These are phyloP conservation scores for Clangula hyemalis DNA, from an alignment of 2,797 vertebrate species.

Conservation along the genomic window DNA sequence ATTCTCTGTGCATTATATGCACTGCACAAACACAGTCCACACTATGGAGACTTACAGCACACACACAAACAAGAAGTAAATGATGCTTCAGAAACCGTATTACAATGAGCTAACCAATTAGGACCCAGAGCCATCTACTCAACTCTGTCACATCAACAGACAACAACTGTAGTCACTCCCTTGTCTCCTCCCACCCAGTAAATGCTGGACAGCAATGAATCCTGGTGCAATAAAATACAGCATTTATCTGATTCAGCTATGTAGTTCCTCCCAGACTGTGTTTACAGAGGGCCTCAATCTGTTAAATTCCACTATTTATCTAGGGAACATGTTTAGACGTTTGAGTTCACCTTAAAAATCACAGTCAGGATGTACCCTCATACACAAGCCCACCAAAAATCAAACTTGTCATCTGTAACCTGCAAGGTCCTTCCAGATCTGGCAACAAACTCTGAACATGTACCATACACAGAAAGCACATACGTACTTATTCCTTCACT, in stretches of 20 bases:
- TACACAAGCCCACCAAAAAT: constrained; percentile 12
- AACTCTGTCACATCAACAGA: neutral
- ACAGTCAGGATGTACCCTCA: neutral
- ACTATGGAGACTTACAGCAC: neutral
- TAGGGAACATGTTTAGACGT: neutral
- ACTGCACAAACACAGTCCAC: neutral
- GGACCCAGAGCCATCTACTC: neutral
- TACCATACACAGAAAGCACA: neutral
- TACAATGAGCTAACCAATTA: neutral
- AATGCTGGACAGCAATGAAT: constrained; percentile 60
- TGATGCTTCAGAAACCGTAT: neutral
- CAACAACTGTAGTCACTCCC: neutral
- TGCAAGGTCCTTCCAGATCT: constrained; percentile 12
- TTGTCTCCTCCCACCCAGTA: neutral
- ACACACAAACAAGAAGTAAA: neutral
- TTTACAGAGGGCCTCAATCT: neutral
- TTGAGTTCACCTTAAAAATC: neutral
- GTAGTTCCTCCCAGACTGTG: neutral
- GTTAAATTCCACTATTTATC: constrained; percentile 4
- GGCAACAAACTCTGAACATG: neutral
- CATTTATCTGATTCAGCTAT: constrained; percentile 22
- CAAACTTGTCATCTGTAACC: neutral
- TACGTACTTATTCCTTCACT: neutral
- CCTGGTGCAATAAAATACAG: constrained; percentile 25
- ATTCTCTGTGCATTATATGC: neutral